Evolutionary conservation across 2,113 vertebrate species (phyloP).

Genomic region (Channa maculata): DNA sequence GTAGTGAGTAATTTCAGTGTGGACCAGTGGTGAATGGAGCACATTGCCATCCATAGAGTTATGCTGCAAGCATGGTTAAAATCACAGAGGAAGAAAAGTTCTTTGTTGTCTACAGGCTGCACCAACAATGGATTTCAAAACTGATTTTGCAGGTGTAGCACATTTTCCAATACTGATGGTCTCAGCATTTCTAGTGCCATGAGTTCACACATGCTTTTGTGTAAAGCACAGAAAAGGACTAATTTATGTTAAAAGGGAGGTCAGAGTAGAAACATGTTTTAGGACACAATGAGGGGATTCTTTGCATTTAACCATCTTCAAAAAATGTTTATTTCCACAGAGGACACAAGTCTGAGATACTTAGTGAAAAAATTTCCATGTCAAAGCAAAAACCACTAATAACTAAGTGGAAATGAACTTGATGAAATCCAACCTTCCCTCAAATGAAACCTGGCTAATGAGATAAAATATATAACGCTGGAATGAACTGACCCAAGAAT

Average conservation of each 20-base stretch:
- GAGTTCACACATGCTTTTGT: conserved; percentile 1
- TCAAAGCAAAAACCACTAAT: conserved; percentile 28
- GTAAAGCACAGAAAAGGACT: not conserved
- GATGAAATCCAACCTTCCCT: conserved; percentile 18
- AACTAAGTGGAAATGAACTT: conserved; percentile 3
- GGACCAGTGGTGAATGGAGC: no score
- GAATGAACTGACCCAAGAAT: conserved; percentile 14
- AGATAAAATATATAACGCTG: conserved; percentile 17
- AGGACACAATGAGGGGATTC: conserved; percentile 10
- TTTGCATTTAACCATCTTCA: conserved; percentile 28
- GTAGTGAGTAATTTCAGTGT: no score
- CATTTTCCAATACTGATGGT: not conserved
- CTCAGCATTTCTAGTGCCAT: not conserved
- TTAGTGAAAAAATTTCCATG: conserved; percentile 10
- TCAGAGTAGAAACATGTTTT: not conserved
- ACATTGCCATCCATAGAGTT: no score
- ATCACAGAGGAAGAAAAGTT: no score
- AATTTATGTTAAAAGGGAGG: not conserved
- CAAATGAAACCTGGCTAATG: conserved; percentile 17
- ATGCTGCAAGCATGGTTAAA: no score
- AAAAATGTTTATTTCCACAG: conserved; percentile 4
- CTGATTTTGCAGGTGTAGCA: not conserved
- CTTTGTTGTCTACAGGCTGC: no score
- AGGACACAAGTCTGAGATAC: not conserved
- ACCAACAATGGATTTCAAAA: no score